phyloP scores from a whole-genome alignment of 2,888 invertebrate genomes.

The Malthinus flaveolus region DNA sequence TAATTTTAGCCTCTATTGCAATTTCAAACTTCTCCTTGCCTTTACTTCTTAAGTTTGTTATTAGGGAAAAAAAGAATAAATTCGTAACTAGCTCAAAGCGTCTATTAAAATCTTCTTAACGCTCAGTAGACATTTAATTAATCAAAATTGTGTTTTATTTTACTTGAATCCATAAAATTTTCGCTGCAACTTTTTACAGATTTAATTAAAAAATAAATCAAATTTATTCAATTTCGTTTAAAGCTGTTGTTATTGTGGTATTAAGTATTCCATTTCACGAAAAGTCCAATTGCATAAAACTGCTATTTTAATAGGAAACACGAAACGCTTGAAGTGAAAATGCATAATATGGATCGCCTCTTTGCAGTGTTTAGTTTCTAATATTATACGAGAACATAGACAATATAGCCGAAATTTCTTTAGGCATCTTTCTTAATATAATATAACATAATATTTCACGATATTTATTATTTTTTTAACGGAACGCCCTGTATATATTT shows the following conservation, averaged over 20 bases:
- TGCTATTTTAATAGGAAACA: too few species aligned
- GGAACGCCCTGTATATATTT: too few species aligned
- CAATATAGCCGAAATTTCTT: too few species aligned
- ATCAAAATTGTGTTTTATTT: constrained; percentile 20
- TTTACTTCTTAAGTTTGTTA: constrained; percentile 1
- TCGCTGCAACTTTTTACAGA: background rate
- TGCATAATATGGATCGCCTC: too few species aligned
- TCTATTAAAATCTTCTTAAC: constrained; percentile 9
- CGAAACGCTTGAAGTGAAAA: too few species aligned
- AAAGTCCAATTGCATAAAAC: too few species aligned
- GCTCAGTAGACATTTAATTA: constrained; percentile 16
- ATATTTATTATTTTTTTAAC: too few species aligned
- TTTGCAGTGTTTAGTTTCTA: too few species aligned
- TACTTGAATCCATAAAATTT: constrained; percentile 1
- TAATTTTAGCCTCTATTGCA: constrained; percentile 15
- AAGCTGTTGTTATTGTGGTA: background rate
- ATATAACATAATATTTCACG: too few species aligned
- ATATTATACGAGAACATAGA: too few species aligned
- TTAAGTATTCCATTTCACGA: too few species aligned
- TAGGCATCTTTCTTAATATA: too few species aligned
- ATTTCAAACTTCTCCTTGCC: constrained; percentile 5
- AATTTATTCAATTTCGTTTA: background rate
- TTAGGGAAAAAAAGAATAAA: constrained; percentile 8
- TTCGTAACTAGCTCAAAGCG: constrained; percentile 9
- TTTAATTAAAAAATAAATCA: constrained; percentile 3